These are phyloP conservation scores for Stegostoma tigrinum DNA, from an alignment of 2,113 vertebrate species.

Conservation along the genomic window DNA sequence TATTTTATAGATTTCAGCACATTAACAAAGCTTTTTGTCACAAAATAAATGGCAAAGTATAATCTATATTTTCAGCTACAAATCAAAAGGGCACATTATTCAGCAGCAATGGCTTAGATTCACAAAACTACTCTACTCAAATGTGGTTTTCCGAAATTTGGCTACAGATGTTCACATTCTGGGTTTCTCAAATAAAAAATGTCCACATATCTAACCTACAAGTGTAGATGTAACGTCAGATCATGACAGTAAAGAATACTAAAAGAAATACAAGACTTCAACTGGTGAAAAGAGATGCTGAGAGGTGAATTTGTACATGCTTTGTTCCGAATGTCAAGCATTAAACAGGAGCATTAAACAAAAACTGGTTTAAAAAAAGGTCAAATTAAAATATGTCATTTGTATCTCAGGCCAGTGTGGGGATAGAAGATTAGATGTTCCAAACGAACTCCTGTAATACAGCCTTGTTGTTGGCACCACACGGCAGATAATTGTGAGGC, in stretches of 20 bases:
- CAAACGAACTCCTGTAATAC: not conserved
- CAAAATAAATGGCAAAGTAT: slow-evolving; percentile 33
- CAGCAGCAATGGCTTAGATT: not conserved
- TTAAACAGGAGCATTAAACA: not conserved
- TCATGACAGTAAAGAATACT: not conserved
- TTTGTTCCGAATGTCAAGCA: not conserved
- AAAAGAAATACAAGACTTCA: not conserved
- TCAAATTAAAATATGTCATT: not conserved
- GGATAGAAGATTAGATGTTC: not conserved
- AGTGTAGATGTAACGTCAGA: not conserved
- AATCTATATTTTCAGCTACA: slow-evolving; percentile 29
- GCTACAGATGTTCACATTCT: not conserved
- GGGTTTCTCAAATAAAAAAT: not conserved
- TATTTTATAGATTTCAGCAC: slow-evolving; percentile 61
- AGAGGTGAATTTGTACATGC: not conserved
- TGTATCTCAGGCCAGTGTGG: not conserved
- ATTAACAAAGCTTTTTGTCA: slow-evolving; percentile 39
- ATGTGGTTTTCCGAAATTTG: not conserved
- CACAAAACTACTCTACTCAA: not conserved
- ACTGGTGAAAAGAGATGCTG: not conserved
- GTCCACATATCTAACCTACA: not conserved
- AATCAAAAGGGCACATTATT: slow-evolving; percentile 16
- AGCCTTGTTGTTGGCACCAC: not conserved
- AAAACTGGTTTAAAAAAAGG: not conserved
- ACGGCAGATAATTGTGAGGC: not conserved